phyloP scores from a whole-genome alignment of 2,888 invertebrate genomes.

The Caenorhabditis becei region DNA sequence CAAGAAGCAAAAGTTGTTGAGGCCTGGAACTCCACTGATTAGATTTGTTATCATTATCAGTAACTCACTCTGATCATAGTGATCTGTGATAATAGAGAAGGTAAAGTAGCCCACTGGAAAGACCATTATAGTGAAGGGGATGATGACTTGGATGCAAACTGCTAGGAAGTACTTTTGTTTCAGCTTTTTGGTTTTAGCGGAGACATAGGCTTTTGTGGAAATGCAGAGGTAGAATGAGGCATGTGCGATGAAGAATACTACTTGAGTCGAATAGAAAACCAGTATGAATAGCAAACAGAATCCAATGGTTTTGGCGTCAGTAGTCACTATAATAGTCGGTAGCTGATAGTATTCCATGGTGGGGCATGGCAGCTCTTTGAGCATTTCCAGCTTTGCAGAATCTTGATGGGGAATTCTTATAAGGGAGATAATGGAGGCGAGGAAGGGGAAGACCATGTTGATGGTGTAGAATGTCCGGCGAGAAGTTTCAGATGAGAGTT shows the following conservation, averaged over 20 bases:
- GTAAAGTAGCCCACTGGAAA: conserved; percentile 42
- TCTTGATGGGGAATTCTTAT: conserved; percentile 46
- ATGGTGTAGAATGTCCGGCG: conserved; percentile 25
- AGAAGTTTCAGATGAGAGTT: conserved; percentile 5
- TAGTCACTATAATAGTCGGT: conserved; percentile 34
- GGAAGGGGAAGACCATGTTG: conserved; percentile 28
- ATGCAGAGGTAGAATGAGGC: conserved; percentile 43
- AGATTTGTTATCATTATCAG: not conserved
- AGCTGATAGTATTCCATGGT: conserved; percentile 23
- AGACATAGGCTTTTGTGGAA: conserved; percentile 32
- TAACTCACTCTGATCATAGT: conserved; percentile 40
- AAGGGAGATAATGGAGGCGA: conserved; percentile 6
- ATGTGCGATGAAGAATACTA: conserved; percentile 28
- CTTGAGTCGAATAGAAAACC: conserved; percentile 27
- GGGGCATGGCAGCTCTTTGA: conserved; percentile 27
- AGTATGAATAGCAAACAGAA: conserved; percentile 8
- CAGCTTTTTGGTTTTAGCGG: conserved; percentile 37
- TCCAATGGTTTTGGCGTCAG: conserved; percentile 43
- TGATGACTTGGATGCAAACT: conserved; percentile 46
- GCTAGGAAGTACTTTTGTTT: conserved; percentile 49
- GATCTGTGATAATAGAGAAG: conserved; percentile 43
- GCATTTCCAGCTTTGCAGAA: conserved; percentile 33
- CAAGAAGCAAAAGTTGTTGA: conserved; percentile 48
- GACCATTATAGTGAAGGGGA: conserved; percentile 38
- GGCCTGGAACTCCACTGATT: conserved; percentile 16